phyloP scores from a whole-genome alignment of 2,113 vertebrate species.

The Serilophus lunatus region DNA sequence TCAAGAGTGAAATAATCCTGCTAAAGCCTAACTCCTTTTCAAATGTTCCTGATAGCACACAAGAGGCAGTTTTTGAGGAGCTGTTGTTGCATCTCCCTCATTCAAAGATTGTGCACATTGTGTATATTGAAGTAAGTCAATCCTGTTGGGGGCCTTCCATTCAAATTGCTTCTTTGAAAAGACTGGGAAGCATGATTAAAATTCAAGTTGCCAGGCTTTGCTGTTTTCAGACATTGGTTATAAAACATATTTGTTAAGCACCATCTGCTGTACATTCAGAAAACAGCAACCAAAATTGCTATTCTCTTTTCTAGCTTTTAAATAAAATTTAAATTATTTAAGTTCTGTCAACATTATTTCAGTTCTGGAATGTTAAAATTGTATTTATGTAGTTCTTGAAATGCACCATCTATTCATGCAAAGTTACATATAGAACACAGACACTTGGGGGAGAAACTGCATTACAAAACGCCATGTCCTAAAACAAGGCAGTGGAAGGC shows the following conservation, averaged over 20 bases:
- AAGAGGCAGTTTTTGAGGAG: not conserved
- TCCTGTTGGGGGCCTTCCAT: not conserved
- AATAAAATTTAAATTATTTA: not conserved
- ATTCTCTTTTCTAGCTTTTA: not conserved
- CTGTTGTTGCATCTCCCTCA: not conserved
- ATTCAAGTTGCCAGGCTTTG: not conserved
- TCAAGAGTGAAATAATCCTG: not conserved
- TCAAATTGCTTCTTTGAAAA: not conserved
- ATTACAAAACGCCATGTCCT: not conserved
- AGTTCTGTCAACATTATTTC: not conserved
- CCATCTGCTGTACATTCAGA: constrained; percentile 52
- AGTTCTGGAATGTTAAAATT: not conserved
- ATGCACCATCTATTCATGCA: not conserved
- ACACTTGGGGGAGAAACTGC: not conserved
- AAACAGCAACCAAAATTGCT: constrained; percentile 23
- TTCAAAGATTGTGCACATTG: not conserved
- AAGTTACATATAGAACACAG: not conserved
- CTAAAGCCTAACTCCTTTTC: not conserved
- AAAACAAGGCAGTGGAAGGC: not conserved
- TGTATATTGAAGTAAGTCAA: not conserved
- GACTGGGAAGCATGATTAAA: not conserved
- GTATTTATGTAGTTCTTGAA: not conserved
- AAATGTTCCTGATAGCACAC: not conserved
- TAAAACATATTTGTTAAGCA: constrained; percentile 42
- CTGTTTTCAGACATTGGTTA: not conserved